These are phyloP conservation scores for Gambusia affinis DNA, from an alignment of 2,113 vertebrate species.

Conservation along the genomic window DNA sequence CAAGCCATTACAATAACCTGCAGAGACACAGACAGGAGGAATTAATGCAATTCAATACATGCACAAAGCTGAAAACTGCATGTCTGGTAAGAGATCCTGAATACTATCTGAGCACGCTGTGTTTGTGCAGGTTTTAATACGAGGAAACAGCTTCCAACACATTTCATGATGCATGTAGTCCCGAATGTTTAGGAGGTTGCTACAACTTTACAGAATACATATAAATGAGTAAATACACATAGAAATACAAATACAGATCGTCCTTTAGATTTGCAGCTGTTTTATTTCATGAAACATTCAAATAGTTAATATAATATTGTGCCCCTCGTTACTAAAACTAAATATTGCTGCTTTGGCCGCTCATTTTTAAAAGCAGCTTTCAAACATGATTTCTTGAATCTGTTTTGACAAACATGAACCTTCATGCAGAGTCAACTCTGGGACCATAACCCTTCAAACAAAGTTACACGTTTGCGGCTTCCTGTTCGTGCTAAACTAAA, in stretches of 20 bases:
- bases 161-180: neutral
- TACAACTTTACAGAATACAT: neutral
- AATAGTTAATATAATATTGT: no score
- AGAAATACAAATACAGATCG: neutral
- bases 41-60: constrained; percentile 25
- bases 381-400: no score
- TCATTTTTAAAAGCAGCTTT: no score
- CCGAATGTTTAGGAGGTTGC: neutral
- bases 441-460: no score
- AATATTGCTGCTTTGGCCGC: no score
- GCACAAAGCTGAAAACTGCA: neutral
- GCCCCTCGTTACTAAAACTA: no score
- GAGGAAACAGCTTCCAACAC: neutral
- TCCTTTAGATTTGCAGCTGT: no score
- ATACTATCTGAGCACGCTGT: neutral
- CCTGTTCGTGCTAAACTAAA: no score
- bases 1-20: constrained; percentile 99
- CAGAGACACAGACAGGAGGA: constrained; percentile 48
- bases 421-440: no score
- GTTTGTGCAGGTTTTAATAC: neutral
- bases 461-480: no score
- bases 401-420: no score
- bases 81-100: neutral
- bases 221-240: neutral
- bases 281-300: no score